Evolutionary conservation across 2,888 invertebrate genomes (phyloP).

Genomic region (Cistogaster globosa): DNA sequence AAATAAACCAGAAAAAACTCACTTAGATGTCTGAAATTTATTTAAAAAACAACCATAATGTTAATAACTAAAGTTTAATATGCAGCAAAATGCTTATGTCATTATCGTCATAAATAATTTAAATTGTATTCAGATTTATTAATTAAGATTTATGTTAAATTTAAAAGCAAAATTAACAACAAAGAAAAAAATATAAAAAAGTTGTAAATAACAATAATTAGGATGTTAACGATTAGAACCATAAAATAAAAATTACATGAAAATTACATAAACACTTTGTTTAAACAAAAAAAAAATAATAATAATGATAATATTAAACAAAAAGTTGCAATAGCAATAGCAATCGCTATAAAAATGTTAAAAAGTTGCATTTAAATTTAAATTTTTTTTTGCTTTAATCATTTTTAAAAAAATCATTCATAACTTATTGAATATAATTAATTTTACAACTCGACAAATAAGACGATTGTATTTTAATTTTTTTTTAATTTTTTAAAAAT

Average conservation of each 20-base stretch:
- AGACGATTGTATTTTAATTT: neutral
- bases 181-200: neutral
- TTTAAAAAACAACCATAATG: neutral
- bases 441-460: neutral
- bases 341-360: constrained; percentile 20
- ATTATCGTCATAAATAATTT: constrained; percentile 10
- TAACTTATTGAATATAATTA: constrained; percentile 5
- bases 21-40: constrained; percentile 31
- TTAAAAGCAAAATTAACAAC: neutral
- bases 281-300: neutral
- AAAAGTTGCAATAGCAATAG: neutral
- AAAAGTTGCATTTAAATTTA: neutral
- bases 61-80: neutral
- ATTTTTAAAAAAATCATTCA: constrained; percentile 1
- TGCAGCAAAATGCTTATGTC: neutral
- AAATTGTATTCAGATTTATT: constrained; percentile 14
- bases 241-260: neutral
- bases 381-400: neutral
- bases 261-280: constrained; percentile 1
- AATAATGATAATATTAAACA: too few relatives aligned
- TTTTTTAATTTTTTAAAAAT: neutral
- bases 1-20: constrained; percentile 21
- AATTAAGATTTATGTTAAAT: constrained; percentile 24
- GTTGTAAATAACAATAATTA: constrained; percentile 15
- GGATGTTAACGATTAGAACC: constrained; percentile 11